Evolutionary conservation across 2,888 invertebrate genomes (phyloP).

Genomic region (Agrotis puta): DNA sequence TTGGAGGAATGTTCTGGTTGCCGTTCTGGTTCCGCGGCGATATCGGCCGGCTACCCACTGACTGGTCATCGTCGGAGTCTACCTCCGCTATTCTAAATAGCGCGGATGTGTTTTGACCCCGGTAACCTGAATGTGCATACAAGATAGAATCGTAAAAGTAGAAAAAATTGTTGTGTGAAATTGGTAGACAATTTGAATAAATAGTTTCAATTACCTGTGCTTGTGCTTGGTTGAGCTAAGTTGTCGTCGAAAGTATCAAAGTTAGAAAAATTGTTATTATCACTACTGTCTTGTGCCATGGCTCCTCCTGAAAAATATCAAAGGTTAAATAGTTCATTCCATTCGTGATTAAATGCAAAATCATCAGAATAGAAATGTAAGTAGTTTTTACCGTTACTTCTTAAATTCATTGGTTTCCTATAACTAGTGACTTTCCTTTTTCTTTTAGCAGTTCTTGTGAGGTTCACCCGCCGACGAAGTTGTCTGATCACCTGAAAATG

Average conservation of each 20-base stretch:
- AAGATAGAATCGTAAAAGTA: not conserved
- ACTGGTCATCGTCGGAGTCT: conserved; percentile 92
- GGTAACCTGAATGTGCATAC: conserved; percentile 77
- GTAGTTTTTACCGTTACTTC: conserved; percentile 79
- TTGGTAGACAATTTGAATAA: not conserved
- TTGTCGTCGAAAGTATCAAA: conserved; percentile 84
- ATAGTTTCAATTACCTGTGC: conserved; percentile 87
- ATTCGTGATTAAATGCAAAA: not conserved
- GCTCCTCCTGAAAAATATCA: conserved; percentile 72
- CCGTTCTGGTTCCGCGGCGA: conserved; percentile 80
- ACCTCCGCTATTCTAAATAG: conserved; percentile 90
- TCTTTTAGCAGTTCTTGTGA: conserved; percentile 83
- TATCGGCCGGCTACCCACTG: conserved; percentile 82
- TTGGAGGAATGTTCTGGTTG: conserved; percentile 76
- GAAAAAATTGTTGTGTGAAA: no score
- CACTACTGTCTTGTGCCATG: conserved; percentile 79
- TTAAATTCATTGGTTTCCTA: conserved; percentile 82
- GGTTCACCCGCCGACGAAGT: conserved; percentile 83
- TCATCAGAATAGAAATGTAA: not conserved
- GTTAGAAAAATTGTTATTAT: conserved; percentile 78
- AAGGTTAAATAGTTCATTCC: not conserved
- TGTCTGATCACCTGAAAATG: conserved; percentile 82
- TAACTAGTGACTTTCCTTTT: conserved; percentile 85
- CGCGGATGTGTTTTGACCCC: conserved; percentile 84
- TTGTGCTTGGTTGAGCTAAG: conserved; percentile 92